phyloP scores from a whole-genome alignment of 2,113 vertebrate species.

The Trematomus loennbergii region DNA sequence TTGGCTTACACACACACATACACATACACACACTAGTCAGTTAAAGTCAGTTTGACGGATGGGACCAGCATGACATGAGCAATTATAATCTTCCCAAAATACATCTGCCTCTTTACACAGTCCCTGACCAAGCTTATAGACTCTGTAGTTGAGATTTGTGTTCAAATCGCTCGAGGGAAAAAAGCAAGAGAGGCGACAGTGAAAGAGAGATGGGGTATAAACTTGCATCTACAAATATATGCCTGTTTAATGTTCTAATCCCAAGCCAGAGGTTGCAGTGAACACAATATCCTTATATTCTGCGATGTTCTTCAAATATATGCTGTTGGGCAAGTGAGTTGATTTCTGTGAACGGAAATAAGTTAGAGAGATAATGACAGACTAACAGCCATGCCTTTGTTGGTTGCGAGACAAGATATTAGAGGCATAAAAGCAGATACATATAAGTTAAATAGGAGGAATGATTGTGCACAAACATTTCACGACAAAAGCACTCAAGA shows the following conservation, averaged over 20 bases:
- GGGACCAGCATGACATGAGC: slow-evolving; percentile 65
- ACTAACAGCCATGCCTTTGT: slow-evolving; percentile 2
- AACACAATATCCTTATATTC: background rate
- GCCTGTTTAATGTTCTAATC: slow-evolving; percentile 46
- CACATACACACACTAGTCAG: slow-evolving; percentile 34
- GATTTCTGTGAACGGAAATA: background rate
- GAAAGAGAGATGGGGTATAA: slow-evolving; percentile 17
- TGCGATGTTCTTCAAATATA: background rate
- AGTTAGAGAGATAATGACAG: background rate
- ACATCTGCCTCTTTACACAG: slow-evolving; percentile 57
- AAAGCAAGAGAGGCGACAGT: slow-evolving; percentile 1
- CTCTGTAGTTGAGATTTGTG: slow-evolving; percentile 48
- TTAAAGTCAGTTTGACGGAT: slow-evolving; percentile 46
- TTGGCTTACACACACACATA: slow-evolving; percentile 25
- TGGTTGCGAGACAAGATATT: background rate
- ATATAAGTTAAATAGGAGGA: slow-evolving; percentile 14
- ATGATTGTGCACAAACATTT: slow-evolving; percentile 12
- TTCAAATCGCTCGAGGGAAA: slow-evolving; percentile 38
- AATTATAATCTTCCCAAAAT: slow-evolving; percentile 73
- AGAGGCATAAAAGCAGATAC: background rate
- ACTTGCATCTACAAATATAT: slow-evolving; percentile 13
- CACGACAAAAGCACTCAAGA: slow-evolving; percentile 1
- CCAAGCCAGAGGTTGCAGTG: slow-evolving; percentile 48
- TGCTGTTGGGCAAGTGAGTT: background rate
- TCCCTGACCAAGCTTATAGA: slow-evolving; percentile 54